Evolutionary conservation across 2,888 invertebrate species (phyloP), one percentile per base, ranked within the genome.

Genomic region (Rhaphigaster nebulosa): DNA sequence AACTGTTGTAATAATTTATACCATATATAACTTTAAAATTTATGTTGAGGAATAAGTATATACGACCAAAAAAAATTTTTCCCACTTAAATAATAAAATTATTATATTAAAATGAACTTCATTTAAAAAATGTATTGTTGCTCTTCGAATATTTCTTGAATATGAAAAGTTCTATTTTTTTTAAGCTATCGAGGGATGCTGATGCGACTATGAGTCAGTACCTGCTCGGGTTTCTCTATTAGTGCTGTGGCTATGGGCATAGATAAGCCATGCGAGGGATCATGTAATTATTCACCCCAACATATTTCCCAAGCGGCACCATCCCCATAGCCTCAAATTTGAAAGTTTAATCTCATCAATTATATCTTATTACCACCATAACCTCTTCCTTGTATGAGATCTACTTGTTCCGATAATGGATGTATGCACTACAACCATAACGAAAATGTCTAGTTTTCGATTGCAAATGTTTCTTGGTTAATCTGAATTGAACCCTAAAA

Each of bases 321-420:
- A 41, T 23, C 54, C 88, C 88, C 88, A 29, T n/a, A 26, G 88
- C 56, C 88, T 88, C 88, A 60, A 88, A 88, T 88, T 88, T 88
- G 88, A 88, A 88, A 88, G 56, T 88, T 88, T 88, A 88, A 88
- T 88, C 88, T 88, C 88, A 88, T 88, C 60, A 88, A 88, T 88
- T 88, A 88, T 88, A 88, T 60, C 88, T 88, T 88, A 88, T 88
- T 88, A 88, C 88, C 13, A n/a, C 56, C 60, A 84, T 84, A 84
- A 45, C 70, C 38, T 38, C 70, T 38, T 38, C 34, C 70, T 76
- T 38, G 34, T 76, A 38, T 10, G 34, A 76, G 70, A 76, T 76
- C 34, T 65, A 65, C n/a, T 76, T 38, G 29, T 23, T 6, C 20
- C 34, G 70, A 76, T 76, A 76, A 76, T 76, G 38, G 70, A 20